Percentiles rank a stretch among this genome's conserved stretches.
These are phyloP conservation scores for Yponomeuta evonymella DNA, from an alignment of 2,888 invertebrate species.

Conservation along the genomic window DNA sequence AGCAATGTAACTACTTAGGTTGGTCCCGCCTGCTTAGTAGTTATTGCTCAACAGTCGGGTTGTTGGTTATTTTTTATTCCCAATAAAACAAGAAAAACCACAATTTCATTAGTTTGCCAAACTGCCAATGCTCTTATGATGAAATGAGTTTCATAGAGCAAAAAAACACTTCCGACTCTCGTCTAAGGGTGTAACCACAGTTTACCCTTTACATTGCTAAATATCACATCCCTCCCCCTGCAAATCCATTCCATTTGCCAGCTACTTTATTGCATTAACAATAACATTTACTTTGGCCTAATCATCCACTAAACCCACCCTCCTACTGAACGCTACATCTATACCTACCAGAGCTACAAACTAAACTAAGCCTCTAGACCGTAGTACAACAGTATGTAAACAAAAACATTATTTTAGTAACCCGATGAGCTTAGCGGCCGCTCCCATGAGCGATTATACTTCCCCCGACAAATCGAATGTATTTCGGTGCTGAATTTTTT, in stretches of 20 bases:
- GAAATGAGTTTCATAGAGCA: too few species aligned
- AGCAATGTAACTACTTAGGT: too few species aligned
- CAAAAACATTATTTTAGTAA: conserved; percentile 74
- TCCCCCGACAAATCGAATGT: conserved; percentile 28
- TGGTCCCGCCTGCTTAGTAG: too few species aligned
- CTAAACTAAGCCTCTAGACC: conserved; percentile 22
- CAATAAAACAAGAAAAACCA: too few species aligned
- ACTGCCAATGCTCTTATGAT: too few species aligned
- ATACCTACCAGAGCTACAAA: neutral
- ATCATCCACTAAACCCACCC: neutral
- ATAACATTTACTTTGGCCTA: neutral
- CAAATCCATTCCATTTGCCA: neutral
- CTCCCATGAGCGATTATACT: conserved; percentile 61
- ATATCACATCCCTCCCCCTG: neutral
- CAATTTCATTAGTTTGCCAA: too few species aligned
- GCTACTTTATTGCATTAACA: conserved; percentile 3
- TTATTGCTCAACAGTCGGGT: too few species aligned
- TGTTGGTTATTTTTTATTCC: too few species aligned
- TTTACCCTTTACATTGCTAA: too few species aligned
- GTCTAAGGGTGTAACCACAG: too few species aligned
- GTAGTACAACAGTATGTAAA: conserved; percentile 56
- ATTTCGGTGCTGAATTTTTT: too few species aligned
- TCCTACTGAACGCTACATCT: neutral
- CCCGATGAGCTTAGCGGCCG: conserved; percentile 61
- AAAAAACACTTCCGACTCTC: too few species aligned